Conservation (phyloP, 2,888 invertebrate species). For the Eurytoma adleriae region DNA sequence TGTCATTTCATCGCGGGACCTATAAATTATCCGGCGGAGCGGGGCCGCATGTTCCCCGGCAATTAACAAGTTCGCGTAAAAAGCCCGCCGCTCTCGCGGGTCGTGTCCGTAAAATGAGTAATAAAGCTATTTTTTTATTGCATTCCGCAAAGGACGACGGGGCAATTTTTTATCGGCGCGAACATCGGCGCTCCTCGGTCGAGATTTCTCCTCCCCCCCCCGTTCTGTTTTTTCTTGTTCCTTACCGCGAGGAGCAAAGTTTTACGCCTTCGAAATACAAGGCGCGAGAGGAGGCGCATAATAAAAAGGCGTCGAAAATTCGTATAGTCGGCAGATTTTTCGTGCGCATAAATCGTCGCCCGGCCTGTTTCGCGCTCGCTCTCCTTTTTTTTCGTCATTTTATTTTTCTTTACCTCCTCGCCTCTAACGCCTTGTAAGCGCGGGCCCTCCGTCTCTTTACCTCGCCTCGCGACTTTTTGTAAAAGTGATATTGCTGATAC, state of each 20-base stretch:
- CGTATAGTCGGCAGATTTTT: slow-evolving; percentile 35
- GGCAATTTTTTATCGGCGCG: slow-evolving; percentile 37
- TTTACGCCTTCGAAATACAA: slow-evolving; percentile 26
- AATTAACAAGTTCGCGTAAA: slow-evolving; percentile 47
- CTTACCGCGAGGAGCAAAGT: slow-evolving; percentile 36
- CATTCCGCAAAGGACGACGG: background rate
- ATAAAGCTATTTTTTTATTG: slow-evolving; percentile 29
- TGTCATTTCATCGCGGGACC: slow-evolving; percentile 13
- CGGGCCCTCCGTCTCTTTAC: background rate
- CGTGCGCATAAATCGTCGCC: slow-evolving; percentile 40
- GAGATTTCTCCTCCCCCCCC: too few relatives aligned
- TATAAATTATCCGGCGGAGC: background rate
- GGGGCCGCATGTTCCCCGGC: slow-evolving; percentile 24
- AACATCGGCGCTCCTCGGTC: background rate
- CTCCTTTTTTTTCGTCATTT: background rate
- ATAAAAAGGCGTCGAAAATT: slow-evolving; percentile 50
- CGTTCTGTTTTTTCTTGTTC: background rate
- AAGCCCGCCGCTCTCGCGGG: background rate
- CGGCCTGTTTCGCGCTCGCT: background rate
- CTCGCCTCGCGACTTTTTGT: slow-evolving; percentile 1
- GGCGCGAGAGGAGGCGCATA: background rate
- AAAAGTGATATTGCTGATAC: slow-evolving; percentile 30
- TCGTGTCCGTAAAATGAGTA: slow-evolving; percentile 30
- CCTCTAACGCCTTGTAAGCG: background rate
- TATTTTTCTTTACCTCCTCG: background rate